Evolutionary conservation across 1,140 invertebrate genomes (phyloP).

Genomic region (Camponotus vicinus): DNA sequence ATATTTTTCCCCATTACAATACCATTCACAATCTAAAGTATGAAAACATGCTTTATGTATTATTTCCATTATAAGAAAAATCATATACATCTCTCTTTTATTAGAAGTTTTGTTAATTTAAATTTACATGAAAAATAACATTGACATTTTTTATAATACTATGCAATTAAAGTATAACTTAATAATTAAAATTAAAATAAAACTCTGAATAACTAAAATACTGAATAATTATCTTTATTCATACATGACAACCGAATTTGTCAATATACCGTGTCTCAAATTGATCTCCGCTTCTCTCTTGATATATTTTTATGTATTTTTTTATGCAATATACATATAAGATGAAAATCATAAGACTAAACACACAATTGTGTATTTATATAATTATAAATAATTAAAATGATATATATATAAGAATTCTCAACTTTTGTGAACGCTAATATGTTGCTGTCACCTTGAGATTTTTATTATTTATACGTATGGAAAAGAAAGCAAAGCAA

Average conservation of each 20-base stretch:
- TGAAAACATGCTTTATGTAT: neutral
- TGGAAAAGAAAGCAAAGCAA: neutral
- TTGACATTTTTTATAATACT: neutral
- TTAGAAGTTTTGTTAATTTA: neutral
- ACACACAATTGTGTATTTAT: neutral
- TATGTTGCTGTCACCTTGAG: neutral
- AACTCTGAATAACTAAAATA: no score
- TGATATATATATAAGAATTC: neutral
- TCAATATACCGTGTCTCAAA: conserved; percentile 61
- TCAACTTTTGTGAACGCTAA: neutral
- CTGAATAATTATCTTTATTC: conserved; percentile 63
- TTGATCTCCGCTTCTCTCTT: conserved; percentile 72
- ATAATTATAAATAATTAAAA: neutral
- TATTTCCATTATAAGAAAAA: neutral
- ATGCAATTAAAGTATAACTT: neutral
- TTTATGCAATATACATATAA: neutral
- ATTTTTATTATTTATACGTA: neutral
- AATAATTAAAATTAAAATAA: no score
- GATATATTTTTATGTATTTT: conserved; percentile 42
- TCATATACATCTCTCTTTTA: neutral
- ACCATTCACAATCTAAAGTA: neutral
- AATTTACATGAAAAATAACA: neutral
- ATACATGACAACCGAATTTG: conserved; percentile 69
- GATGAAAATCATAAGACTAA: neutral
- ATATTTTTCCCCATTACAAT: neutral